Evolutionary conservation across 1,140 invertebrate species (phyloP), one percentile per base, ranked within the genome.

Genomic region (Bombus turneri): DNA sequence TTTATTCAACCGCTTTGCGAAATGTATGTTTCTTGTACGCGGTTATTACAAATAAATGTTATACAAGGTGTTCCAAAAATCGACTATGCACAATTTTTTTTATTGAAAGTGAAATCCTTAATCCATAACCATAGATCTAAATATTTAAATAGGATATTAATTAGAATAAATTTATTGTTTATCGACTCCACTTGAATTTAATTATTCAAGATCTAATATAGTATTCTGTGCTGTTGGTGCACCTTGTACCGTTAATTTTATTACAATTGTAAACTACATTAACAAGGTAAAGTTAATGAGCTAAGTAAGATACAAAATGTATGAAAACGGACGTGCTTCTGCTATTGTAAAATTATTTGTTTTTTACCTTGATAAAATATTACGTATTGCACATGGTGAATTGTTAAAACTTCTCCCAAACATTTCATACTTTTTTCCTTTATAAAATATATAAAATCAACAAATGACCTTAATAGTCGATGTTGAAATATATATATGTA

Each of bases 321-420:
- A 84, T 59, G 77, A 80, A 76, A 83, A 73, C 66, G 37, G 53
- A 64, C 37, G 74, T 84, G 75, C 76, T 85, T 86, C 72, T 86
- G 73, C 80, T 83, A 82, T 75, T 88, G 80, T 83, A 78, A 86
- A 78, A 74, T 86, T 82, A 86, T 86, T 86, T 80, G 71, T 88
- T 88, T 82, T 88, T 88, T 86, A 75, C 79, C 68, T 86, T 82
- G 75, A 76, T 86, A 74, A 87, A 82, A 83, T 68, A 87, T 75
- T 82, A 87, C 72, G 69, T 71, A 88, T 34, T 88, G 84, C 79
- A 86, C 4, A 79, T 68, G 77, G 53, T 69, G 53, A 66, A 87
- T 31, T 71, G 43, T 85, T 77, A n/a, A 74, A 75, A 81, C 37
- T 87, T 22, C 53, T 37, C 73, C 31, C 10, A 72, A 64, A 83